Evolutionary conservation across 2,888 invertebrate genomes (phyloP), one percentile per base, ranked within the genome.

Genomic region (Calephelis perditalis): DNA sequence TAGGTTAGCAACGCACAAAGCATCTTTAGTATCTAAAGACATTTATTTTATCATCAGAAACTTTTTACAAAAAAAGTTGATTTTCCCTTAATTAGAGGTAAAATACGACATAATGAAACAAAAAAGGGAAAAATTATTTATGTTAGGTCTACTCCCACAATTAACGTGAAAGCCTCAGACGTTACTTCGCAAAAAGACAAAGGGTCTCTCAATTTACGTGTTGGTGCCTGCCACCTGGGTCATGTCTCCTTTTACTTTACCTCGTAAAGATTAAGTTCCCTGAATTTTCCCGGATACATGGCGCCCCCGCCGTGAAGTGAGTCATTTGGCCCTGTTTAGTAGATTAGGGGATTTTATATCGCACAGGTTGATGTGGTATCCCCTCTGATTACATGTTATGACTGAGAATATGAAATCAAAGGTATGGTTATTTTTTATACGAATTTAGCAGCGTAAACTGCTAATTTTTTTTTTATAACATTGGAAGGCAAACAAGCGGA

Each of bases 251-350:
- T 86, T 88, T 87, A 88, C 88, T 87, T 87, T 88, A 85, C 84
- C 82, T 82, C 82, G 82, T 81, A 82, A 88, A 89, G 89, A 89
- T 88, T 89, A 88, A 88, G 89, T 89, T 81, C 84, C 84, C 82
- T 74, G 76, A 82, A 83, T 81, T 78, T 80, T 74, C 75, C 74
- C 79, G 76, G 76, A 82, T 76, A 79, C 82, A 79, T 79, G 79
- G 80, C 79, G 72, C 80, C 81, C 83, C 86, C 79, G 78, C 79
- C 74, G 82, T 77, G 83, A 82, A 88, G 86, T 89, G 86, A 89
- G 87, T 86, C 88, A 88, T 90, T 89, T 87, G 81, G 80, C 81
- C 83, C 84, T 87, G 89, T 88, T 90, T 89, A 88, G 87, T 85
- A 86, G 86, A 89, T 88, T 89, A 87, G 82, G 87, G 87, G 84